Evolutionary conservation across 2,797 vertebrate genomes (phyloP), one percentile per base, ranked within the genome.

Genomic region (Hippocampus kuda): DNA sequence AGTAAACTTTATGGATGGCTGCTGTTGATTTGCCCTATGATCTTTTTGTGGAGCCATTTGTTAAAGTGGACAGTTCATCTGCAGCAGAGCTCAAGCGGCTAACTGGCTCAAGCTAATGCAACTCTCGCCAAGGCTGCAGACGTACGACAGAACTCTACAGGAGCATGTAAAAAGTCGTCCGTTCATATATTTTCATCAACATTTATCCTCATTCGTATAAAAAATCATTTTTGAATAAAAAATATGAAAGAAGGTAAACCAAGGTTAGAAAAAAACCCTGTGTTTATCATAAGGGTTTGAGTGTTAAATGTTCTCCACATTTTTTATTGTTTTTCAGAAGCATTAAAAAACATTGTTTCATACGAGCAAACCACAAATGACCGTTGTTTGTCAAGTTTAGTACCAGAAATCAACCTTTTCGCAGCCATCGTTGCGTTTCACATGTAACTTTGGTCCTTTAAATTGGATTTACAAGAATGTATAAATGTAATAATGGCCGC

Each of bases 21-120:
- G 74, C 75, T 82, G 81, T 48, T 48, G 5, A 82, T 82, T 69
- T 12, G 74, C 75, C 75, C 56, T 68, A 53, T 1, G 71, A 81
- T 84, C 73, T 85, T 72, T 86, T 81, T 83, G 77, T 71, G 71
- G 74, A 75, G 81, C 84, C 85, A 85, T 85, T 87, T 87, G 85
- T 77, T 70, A 71, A 70, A 42, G 81, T 73, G 82, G 83, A 85
- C 74, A 81, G 80, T 73, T 75, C 59, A 78, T 86, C 74, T 63
- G 70, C 59, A 66, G 72, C 63, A 77, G 72, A 82, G 54, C 73
- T 83, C 72, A 81, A 81, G 79, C 82, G 77, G 69, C 70, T 77
- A 68, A 67, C 67, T 75, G 73, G 76, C 69, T 53, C 63, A 48
- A 48, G 13, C 24, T 46, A 48, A 48, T 27, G 44, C 26, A 10